A percentile compares a stretch with the other conserved stretches of the same genome.
phyloP scores from a whole-genome alignment of 2,113 vertebrate genomes.

The Emydura subglobosa region DNA sequence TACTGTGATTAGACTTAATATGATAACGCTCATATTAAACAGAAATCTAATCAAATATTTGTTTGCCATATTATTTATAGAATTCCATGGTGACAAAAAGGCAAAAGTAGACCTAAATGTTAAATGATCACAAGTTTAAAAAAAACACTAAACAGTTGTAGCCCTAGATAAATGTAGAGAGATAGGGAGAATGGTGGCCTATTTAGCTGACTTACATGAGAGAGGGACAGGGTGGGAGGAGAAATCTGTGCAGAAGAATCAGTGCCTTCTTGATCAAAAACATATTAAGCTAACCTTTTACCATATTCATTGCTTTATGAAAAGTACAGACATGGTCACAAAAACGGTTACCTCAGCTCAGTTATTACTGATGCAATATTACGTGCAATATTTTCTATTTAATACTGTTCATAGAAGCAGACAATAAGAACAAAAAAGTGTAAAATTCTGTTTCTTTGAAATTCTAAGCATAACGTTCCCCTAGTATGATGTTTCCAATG shows the following conservation, averaged over 20 bases:
- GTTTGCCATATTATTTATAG: background rate
- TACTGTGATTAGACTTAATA: background rate
- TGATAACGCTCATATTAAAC: background rate
- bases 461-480: background rate
- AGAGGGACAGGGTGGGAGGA: background rate
- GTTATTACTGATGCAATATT: background rate
- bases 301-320: background rate
- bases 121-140: background rate
- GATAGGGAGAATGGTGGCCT: background rate
- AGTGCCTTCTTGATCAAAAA: background rate
- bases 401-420: background rate
- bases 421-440: background rate
- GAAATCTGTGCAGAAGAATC: background rate
- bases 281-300: background rate
- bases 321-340: background rate
- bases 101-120: background rate
- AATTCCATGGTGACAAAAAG: background rate
- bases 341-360: rapidly evolving
- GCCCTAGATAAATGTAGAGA: background rate
- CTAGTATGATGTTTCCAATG: background rate
- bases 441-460: background rate
- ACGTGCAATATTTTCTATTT: background rate
- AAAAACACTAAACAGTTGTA: background rate
- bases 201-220: background rate
- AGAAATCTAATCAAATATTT: background rate